Conservation (phyloP, 2,797 vertebrate species). For the Propithecus perrieri region DNA sequence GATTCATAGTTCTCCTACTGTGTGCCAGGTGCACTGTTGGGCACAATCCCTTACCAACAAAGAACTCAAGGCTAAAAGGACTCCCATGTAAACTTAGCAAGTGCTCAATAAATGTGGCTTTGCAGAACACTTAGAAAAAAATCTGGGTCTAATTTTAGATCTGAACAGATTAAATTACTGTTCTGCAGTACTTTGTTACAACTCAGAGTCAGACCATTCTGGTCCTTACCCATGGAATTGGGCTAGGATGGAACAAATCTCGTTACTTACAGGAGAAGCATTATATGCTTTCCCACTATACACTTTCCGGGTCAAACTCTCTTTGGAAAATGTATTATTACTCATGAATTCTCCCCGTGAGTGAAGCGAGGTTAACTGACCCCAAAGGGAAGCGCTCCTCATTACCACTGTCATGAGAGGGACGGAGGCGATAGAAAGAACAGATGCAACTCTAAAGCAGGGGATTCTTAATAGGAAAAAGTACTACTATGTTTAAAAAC, state of each 20-base stretch:
- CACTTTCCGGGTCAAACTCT: conserved; percentile 6
- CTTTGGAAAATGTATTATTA: conserved; percentile 16
- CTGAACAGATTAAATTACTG: neutral
- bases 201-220: neutral
- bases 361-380: neutral
- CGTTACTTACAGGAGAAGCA: neutral
- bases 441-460: neutral
- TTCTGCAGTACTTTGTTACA: neutral
- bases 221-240: neutral
- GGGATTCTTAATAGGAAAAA: neutral
- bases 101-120: neutral
- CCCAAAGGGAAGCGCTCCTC: neutral
- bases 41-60: neutral
- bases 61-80: neutral
- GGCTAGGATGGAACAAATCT: neutral
- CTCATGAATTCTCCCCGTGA: neutral
- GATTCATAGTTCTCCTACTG: neutral
- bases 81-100: neutral
- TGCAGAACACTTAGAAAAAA: neutral
- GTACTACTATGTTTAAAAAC: neutral
- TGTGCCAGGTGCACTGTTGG: neutral
- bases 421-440: neutral
- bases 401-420: neutral
- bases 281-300: neutral
- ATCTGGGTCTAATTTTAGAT: neutral